Conservation (phyloP, 2,888 invertebrate species). For the Drosophila anomalata region DNA sequence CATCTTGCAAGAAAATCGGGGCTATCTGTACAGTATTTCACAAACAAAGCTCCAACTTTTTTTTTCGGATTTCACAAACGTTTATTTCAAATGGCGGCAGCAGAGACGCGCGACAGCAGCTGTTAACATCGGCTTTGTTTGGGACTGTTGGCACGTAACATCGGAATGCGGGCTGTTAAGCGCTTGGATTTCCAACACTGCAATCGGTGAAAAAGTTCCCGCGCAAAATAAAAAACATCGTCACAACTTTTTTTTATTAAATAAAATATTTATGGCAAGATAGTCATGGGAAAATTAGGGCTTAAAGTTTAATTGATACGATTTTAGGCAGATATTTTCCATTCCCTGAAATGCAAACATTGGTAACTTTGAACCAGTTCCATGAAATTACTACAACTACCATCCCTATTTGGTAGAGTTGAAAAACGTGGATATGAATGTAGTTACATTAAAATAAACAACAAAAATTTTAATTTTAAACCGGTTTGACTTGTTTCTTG, state of each 20-base stretch:
- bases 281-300: neutral
- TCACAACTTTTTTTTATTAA: neutral
- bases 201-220: conserved; percentile 12
- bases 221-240: conserved; percentile 33
- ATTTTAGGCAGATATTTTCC: too few species aligned
- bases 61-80: neutral
- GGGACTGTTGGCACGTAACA: conserved; percentile 15
- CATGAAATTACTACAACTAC: neutral
- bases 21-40: conserved; percentile 4
- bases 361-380: conserved; percentile 16
- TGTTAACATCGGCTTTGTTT: conserved; percentile 18
- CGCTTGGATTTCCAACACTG: conserved; percentile 15
- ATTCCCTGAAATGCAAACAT: too few species aligned
- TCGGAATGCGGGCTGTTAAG: conserved; percentile 17
- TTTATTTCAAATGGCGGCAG: conserved; percentile 71
- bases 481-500: neutral
- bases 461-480: neutral
- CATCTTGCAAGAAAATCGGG: conserved; percentile 55
- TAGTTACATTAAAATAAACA: neutral
- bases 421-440: neutral
- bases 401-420: conserved; percentile 18
- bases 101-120: conserved; percentile 55
- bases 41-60: neutral
- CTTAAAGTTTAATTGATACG: neutral
- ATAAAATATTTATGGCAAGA: neutral